Evolutionary conservation across 2,797 vertebrate genomes (phyloP), one percentile per base, ranked within the genome.

Genomic region (Erpetoichthys calabaricus): DNA sequence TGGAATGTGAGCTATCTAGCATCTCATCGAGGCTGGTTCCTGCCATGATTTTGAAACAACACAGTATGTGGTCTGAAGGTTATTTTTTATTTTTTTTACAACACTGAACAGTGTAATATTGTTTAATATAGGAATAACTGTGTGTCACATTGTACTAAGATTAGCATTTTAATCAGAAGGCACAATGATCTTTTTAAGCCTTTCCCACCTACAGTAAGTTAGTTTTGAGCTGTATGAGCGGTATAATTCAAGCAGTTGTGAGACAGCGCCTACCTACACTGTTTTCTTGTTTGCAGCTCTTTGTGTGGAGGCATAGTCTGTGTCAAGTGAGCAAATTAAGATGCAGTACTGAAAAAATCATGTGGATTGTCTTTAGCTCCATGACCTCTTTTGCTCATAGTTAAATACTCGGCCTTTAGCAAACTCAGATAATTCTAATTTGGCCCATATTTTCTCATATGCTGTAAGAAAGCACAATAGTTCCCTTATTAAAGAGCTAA

Each of bases 141-240:
- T 25, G 25, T 25, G 25, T 25, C 25, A 25, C 25, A 25, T 25
- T 25, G 25, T 25, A 25, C 42, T 54, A 54, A 54, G 53, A 41
- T 54, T 54, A 54, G 53, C 53, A 54, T 54, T 54, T 54, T 54
- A 54, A 54, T 54, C 53, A 54, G 53, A 54, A 54, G 44, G 53
- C 5, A 54, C 44, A 54, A 54, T 42, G 53, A 43, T 6, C 53
- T 54, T 54, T 53, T 54, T 54, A 43, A 42, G 54, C 53, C 53
- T 54, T 7, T n/a, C 2, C 53, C 2, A 42, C 53, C 53, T 54
- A 54, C 53, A 54, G 53, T 54, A 54, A 54, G 42, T 6, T n/a
- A 41, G 53, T 7, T 5, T 54, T 8, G 10, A 42, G 53, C 7
- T 54, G 53, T 54, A 54, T 8, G 41, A 54, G 4, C 1, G 8